A percentile compares a stretch with the other conserved stretches of the same genome.
phyloP scores from a whole-genome alignment of 92 coral and sea anemone species.

The Parazoanthus atlanticus region DNA sequence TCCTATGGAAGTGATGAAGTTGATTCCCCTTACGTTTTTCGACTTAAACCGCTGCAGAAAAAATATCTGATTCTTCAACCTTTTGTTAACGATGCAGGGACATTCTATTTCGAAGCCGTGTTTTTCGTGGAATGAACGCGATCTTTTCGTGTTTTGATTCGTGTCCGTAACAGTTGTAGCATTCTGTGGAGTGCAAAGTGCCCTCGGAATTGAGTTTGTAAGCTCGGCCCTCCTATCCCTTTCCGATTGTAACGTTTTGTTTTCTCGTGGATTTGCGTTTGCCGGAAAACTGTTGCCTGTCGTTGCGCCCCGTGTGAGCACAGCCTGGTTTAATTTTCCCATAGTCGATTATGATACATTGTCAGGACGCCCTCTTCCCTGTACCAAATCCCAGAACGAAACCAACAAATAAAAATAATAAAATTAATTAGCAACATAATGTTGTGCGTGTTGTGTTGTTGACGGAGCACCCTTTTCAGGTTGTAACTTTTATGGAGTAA shows the following conservation, averaged over 20 bases:
- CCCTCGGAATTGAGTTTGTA: background rate
- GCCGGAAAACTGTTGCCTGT: background rate
- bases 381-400: slow-evolving; percentile 20
- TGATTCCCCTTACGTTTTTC: background rate
- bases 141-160: background rate
- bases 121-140: background rate
- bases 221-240: background rate
- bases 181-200: background rate
- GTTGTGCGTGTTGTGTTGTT: slow-evolving; percentile 25
- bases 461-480: background rate
- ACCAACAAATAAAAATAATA: slow-evolving; percentile 4
- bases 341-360: background rate
- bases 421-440: slow-evolving; percentile 11
- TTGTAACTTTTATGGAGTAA: background rate
- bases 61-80: background rate
- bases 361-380: background rate
- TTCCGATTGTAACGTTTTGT: too few species aligned
- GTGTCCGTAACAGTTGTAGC: background rate
- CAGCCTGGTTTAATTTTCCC: too few species aligned
- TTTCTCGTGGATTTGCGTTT: background rate
- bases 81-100: background rate
- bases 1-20: background rate
- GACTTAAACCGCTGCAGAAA: background rate
- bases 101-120: background rate
- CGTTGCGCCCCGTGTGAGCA: background rate